These are phyloP conservation scores for Trypoxylus dichotomus DNA, from an alignment of 1,140 invertebrate genomes.

Conservation along the genomic window DNA sequence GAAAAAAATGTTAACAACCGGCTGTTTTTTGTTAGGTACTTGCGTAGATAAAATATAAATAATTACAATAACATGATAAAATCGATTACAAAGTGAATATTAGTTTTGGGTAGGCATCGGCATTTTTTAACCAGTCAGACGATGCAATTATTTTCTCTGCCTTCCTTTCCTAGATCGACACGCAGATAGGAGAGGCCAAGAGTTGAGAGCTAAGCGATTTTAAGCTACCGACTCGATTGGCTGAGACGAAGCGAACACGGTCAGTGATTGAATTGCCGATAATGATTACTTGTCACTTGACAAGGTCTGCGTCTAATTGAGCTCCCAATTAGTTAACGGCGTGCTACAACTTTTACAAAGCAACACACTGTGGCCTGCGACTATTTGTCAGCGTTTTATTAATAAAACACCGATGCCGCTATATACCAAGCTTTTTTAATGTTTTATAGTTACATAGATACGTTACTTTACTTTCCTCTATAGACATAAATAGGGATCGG, in stretches of 20 bases:
- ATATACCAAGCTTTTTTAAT: not conserved
- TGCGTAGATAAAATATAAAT: too few species aligned
- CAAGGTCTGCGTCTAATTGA: conserved; percentile 1
- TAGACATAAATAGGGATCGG: too few species aligned
- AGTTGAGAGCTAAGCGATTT: conserved; percentile 2
- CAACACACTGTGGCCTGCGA: not conserved
- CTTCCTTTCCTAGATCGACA: not conserved
- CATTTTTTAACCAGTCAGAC: not conserved
- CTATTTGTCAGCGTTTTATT: conserved; percentile 1
- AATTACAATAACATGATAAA: not conserved
- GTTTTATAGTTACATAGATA: not conserved
- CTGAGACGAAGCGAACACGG: not conserved
- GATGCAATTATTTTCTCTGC: not conserved
- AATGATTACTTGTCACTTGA: conserved; percentile 2
- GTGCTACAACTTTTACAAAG: not conserved
- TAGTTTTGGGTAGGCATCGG: not conserved
- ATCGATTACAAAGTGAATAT: not conserved
- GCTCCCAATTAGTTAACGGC: conserved; percentile 5
- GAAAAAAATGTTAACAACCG: too few species aligned
- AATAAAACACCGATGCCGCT: not conserved
- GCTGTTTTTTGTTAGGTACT: too few species aligned
- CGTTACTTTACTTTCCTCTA: not conserved
- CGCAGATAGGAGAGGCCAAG: not conserved
- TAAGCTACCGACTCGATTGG: not conserved
- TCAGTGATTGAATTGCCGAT: conserved; percentile 2